These are phyloP conservation scores for Micropoecilia bifurca DNA, from an alignment of 2,797 vertebrate species.

Conservation along the genomic window DNA sequence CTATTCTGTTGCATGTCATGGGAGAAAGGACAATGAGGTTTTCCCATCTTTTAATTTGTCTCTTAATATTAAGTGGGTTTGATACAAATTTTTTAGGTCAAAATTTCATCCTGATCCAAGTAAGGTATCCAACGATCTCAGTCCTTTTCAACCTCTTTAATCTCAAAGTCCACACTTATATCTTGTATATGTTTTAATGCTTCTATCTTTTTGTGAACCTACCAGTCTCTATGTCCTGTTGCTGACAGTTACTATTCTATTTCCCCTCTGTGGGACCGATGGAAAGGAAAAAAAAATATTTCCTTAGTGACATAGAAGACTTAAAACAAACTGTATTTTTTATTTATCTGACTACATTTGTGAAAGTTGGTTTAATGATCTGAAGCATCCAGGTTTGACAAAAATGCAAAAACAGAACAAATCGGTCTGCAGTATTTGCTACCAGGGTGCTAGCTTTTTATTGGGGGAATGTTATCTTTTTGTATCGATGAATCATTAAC, in stretches of 20 bases:
- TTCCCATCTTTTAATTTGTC: slow-evolving; percentile 29
- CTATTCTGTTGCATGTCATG: slow-evolving; percentile 51
- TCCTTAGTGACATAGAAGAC: neutral
- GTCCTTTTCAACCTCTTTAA: neutral
- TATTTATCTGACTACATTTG: neutral
- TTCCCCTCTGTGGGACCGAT: too few species aligned
- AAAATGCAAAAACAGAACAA: neutral
- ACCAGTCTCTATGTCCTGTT: too few species aligned
- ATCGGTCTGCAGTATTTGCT: neutral
- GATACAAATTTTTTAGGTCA: neutral
- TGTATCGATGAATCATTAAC: neutral
- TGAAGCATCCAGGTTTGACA: neutral
- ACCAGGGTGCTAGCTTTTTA: neutral
- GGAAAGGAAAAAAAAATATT: neutral
- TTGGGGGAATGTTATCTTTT: neutral
- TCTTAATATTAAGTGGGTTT: neutral
- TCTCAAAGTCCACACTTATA: neutral
- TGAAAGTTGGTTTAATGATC: neutral
- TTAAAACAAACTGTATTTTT: neutral
- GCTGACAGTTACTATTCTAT: too few species aligned
- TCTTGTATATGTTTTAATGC: neutral
- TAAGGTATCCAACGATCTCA: neutral
- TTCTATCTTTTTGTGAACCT: too few species aligned
- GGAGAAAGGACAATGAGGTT: slow-evolving; percentile 61
- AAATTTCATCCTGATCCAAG: neutral